These are phyloP conservation scores for Drosophila baimaii DNA, from an alignment of 1,140 invertebrate species.

Conservation along the genomic window DNA sequence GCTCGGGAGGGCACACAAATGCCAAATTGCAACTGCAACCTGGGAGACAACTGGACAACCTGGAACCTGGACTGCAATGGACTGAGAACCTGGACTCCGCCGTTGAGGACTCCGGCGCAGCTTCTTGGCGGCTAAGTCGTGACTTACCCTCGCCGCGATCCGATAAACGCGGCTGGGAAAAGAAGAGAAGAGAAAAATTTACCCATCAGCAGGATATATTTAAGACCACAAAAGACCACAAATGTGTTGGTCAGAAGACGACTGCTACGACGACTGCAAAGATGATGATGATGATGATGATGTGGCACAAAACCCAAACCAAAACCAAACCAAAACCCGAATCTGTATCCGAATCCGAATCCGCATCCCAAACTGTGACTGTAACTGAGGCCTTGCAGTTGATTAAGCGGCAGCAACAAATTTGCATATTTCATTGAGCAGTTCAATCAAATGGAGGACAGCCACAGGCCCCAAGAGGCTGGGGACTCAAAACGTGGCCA, in stretches of 20 bases:
- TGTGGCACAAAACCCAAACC: conserved; percentile 37
- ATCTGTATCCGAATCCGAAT: conserved; percentile 37
- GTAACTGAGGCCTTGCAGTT: conserved; percentile 62
- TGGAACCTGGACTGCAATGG: no score
- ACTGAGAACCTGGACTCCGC: no score
- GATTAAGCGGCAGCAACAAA: conserved; percentile 81
- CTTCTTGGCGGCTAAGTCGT: conserved; percentile 70
- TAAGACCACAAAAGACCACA: conserved; percentile 77
- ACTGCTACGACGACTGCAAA: neutral
- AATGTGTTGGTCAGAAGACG: conserved; percentile 59
- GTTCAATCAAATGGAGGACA: conserved; percentile 84
- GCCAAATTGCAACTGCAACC: conserved; percentile 52
- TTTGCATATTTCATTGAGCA: conserved; percentile 84
- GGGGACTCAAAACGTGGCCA: conserved; percentile 34
- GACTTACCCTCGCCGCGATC: conserved; percentile 74
- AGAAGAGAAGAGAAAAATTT: conserved; percentile 69
- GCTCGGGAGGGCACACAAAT: conserved; percentile 23
- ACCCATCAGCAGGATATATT: conserved; percentile 84
- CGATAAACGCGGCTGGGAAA: conserved; percentile 65
- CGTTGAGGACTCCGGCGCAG: conserved; percentile 45
- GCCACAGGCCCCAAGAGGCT: conserved; percentile 50
- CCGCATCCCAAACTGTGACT: neutral
- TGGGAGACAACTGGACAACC: neutral
- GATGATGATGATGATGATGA: conserved; percentile 43
- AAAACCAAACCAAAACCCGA: conserved; percentile 27